Evolutionary conservation across 2,888 invertebrate genomes (phyloP).

Genomic region (Thera britannica): DNA sequence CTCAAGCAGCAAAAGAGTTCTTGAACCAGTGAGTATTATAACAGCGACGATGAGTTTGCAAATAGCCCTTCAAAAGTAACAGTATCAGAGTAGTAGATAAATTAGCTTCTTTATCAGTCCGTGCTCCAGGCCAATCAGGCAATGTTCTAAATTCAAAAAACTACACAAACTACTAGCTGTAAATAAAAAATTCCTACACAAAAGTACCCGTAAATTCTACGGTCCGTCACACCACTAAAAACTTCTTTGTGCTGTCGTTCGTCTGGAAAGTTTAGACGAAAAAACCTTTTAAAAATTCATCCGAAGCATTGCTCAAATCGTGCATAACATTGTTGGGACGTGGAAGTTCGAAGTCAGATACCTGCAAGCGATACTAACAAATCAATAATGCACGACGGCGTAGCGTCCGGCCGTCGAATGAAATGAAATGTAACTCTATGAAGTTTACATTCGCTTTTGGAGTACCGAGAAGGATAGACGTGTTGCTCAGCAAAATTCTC

Average conservation of each 20-base stretch:
- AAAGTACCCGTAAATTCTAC: not conserved
- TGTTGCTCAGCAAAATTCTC: not conserved
- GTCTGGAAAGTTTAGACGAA: slow-evolving; percentile 12
- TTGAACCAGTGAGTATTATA: too few species aligned
- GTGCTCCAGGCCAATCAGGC: not conserved
- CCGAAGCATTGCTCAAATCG: slow-evolving; percentile 35
- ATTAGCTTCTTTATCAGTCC: too few species aligned
- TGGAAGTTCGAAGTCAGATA: slow-evolving; percentile 32
- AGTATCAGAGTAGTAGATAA: too few species aligned
- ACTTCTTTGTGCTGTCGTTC: slow-evolving; percentile 5
- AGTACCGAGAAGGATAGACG: not conserved
- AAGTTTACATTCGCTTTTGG: slow-evolving; percentile 6
- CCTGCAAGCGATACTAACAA: slow-evolving; percentile 39
- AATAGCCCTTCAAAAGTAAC: not conserved
- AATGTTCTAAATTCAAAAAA: not conserved
- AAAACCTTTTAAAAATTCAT: slow-evolving; percentile 24
- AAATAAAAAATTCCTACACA: not conserved
- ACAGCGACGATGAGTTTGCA: not conserved
- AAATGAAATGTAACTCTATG: slow-evolving; percentile 8
- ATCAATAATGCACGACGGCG: slow-evolving; percentile 47
- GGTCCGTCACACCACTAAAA: slow-evolving; percentile 13
- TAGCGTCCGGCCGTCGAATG: slow-evolving; percentile 8
- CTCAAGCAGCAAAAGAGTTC: too few species aligned
- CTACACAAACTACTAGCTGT: not conserved
- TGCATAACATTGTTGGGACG: slow-evolving; percentile 29